phyloP scores from a whole-genome alignment of 2,113 vertebrate genomes.

The Phaetusa simplex region DNA sequence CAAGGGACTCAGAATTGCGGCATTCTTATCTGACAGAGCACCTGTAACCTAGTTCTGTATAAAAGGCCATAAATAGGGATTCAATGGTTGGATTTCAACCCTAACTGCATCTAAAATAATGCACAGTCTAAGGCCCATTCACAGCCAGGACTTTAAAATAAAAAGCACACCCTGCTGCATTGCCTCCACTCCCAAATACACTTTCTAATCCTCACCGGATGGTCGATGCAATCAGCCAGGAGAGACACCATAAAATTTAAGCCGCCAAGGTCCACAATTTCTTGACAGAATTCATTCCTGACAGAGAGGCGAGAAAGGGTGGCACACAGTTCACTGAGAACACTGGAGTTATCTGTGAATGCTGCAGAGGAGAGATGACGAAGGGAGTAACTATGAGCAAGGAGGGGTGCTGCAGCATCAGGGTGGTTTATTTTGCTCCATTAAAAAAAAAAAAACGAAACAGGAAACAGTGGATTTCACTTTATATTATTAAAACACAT shows the following conservation, averaged over 20 bases:
- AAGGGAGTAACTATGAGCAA: not conserved
- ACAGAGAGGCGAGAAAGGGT: constrained; percentile 88
- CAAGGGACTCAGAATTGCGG: not conserved
- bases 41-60: not conserved
- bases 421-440: not conserved
- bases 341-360: constrained; percentile 72
- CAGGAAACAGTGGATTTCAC: accelerated
- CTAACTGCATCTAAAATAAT: accelerated
- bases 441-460: not conserved
- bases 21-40: not conserved
- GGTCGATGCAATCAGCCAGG: constrained; percentile 84
- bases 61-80: accelerated
- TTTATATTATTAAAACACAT: not conserved
- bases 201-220: constrained; percentile 38
- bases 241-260: constrained; percentile 84
- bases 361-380: constrained; percentile 64
- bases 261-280: constrained; percentile 92
- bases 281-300: constrained; percentile 96
- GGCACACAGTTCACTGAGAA: constrained; percentile 89
- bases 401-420: not conserved
- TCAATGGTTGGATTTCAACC: not conserved
- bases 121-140: too few species aligned
- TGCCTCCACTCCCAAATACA: accelerated
- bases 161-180: accelerated
- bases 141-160: not conserved